Base-by-base conservation (phyloP, 2,888 invertebrate genomes). In the Xanthia togata region DNA sequence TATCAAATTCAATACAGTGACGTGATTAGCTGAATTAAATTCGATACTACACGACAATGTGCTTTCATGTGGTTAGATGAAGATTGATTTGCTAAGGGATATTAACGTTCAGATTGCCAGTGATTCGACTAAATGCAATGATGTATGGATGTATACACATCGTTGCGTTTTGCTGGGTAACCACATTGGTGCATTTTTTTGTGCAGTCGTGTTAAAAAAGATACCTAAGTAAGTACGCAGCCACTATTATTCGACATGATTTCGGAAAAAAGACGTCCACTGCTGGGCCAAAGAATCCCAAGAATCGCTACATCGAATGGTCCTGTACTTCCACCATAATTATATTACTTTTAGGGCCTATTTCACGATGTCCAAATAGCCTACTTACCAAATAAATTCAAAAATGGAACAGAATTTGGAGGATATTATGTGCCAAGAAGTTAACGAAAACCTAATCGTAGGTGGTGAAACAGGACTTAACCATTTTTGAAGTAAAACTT, bases 1-100 rank as follows among this genome's bases (percentile, higher is more conserved):
- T 57, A 75, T 69, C 60, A 64, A 84, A n/a, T 70, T 57, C 38
- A 69, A 23, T 60, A 35, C 26, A 38, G 2, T 47, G 67, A 65
- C 38, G 59, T 81, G 35, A 57, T 81, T 85, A 47, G 38, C 44
- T 68, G 20, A 57, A 82, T 70, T 62, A 6, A 75, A 70, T 74
- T 74, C 11, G 76, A 75, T 76, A 71, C 55, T 23, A 9, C 20
- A 53, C 41, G 26, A 23, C 47, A 55, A 68, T 70, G 59, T 20
- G 69, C 44, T 72, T 63, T 63, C 26, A 9, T n/a, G 23, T 60
- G 59, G 59, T n/a, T 62, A 11, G n/a, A 53, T 62, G 47, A 20
- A 38, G 14, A 8, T 11, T 26, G 20, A 65, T 65, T 47, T 65
- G 47, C 20, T n/a, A 67, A 26, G 26, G 11, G 26, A 26, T 8